Conservation (phyloP, 2,113 vertebrate species). For the Phyllostomus discolor region DNA sequence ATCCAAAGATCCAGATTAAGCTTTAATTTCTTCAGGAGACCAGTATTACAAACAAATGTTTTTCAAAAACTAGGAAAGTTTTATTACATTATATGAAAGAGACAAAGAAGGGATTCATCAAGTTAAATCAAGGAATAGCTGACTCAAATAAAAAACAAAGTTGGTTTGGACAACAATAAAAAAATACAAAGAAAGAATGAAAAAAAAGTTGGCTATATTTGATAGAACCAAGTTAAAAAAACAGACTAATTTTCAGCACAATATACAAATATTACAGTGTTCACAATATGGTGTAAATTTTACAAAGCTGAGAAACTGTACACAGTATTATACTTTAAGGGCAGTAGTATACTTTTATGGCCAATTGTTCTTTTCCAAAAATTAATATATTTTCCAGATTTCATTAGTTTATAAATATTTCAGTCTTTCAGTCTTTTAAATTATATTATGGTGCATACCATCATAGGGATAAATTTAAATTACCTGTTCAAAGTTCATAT, state of each 20-base stretch:
- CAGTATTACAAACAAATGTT: not conserved
- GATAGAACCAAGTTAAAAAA: not conserved
- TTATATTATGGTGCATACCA: not conserved
- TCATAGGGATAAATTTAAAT: not conserved
- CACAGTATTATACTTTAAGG: not conserved
- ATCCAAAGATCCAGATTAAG: not conserved
- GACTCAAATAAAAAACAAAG: not conserved
- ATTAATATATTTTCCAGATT: not conserved
- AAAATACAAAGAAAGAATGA: too few relatives aligned
- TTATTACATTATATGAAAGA: not conserved
- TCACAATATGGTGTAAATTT: not conserved
- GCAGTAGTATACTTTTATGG: not conserved
- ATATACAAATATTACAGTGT: not conserved
- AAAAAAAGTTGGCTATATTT: not conserved
- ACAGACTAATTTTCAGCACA: not conserved
- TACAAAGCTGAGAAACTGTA: not conserved
- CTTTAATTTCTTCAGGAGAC: not conserved
- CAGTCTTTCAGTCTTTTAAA: not conserved
- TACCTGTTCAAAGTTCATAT: not conserved
- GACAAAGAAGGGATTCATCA: not conserved
- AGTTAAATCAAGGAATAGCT: not conserved
- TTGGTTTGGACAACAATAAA: not conserved
- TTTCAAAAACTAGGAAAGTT: not conserved
- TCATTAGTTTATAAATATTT: constrained; percentile 24
- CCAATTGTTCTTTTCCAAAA: not conserved